Percentiles rank a stretch among this genome's conserved stretches.
Evolutionary conservation across 2,888 invertebrate genomes (phyloP).

Genomic region (Latheticus oryzae): DNA sequence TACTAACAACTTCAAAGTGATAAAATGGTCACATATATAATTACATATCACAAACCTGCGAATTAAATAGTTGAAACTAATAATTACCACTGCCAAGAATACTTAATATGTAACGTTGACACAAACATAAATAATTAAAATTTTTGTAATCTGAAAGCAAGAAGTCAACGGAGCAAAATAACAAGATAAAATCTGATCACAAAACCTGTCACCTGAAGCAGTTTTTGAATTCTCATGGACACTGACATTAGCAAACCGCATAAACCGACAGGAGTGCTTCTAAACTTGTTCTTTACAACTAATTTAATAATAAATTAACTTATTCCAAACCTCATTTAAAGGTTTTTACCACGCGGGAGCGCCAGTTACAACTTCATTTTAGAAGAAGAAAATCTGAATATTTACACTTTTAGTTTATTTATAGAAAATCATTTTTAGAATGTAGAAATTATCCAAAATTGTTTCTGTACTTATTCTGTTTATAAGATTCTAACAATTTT

Average conservation of each 20-base stretch:
- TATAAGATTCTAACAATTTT: too few relatives aligned
- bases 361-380: too few relatives aligned
- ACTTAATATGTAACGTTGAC: conserved; percentile 36
- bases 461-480: too few relatives aligned
- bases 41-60: conserved; percentile 24
- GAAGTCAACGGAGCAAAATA: conserved; percentile 18
- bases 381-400: too few relatives aligned
- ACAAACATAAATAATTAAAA: conserved; percentile 37
- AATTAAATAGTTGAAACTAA: conserved; percentile 29
- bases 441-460: too few relatives aligned
- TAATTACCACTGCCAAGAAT: conserved; percentile 29
- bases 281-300: conserved; percentile 17
- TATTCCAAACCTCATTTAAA: too few relatives aligned
- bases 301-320: conserved; percentile 25
- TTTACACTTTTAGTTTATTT: too few relatives aligned
- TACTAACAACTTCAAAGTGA: too few relatives aligned
- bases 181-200: conserved; percentile 26
- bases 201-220: conserved; percentile 19
- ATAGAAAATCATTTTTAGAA: too few relatives aligned
- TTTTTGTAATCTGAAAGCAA: conserved; percentile 27
- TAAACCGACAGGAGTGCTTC: conserved; percentile 5
- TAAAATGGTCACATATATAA: conserved; percentile 32
- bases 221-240: conserved; percentile 27
- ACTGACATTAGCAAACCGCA: conserved; percentile 6
- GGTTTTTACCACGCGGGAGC: too few relatives aligned